Conservation (phyloP, 2,113 vertebrate genomes). For the Laticauda laticaudata region DNA sequence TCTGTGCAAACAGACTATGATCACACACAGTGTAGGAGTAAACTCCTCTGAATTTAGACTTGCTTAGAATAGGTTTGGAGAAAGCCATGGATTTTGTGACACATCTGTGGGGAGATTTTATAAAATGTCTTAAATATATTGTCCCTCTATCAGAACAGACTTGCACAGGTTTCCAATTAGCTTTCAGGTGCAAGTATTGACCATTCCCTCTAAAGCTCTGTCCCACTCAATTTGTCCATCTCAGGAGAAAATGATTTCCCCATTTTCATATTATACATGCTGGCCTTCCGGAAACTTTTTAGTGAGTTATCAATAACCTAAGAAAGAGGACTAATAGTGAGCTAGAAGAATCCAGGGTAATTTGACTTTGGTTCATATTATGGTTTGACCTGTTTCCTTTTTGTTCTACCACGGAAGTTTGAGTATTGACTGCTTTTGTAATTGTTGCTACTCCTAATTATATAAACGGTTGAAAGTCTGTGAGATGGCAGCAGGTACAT, state of each 20-base stretch:
- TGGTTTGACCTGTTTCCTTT: background rate
- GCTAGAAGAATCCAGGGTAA: background rate
- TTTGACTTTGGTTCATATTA: background rate
- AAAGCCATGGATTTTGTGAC: background rate
- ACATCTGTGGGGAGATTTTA: background rate
- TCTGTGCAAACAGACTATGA: background rate
- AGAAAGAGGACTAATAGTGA: background rate
- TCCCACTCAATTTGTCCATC: background rate
- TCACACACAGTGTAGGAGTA: background rate
- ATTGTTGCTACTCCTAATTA: background rate
- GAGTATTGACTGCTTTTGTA: background rate
- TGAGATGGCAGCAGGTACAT: background rate
- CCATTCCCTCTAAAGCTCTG: background rate
- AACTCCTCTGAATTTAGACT: background rate
- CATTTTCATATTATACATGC: no score
- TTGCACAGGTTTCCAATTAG: background rate
- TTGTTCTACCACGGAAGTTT: background rate
- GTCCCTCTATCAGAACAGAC: background rate
- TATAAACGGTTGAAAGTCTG: background rate
- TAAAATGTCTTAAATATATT: background rate
- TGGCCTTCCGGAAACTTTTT: background rate
- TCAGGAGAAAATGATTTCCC: no score
- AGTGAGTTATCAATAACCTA: background rate
- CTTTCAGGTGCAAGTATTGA: background rate
- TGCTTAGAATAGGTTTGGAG: background rate